A percentile compares a stretch with the other conserved stretches of the same genome.
Conservation (phyloP, 1,140 invertebrate species). For the Chionoecetes opilio region DNA sequence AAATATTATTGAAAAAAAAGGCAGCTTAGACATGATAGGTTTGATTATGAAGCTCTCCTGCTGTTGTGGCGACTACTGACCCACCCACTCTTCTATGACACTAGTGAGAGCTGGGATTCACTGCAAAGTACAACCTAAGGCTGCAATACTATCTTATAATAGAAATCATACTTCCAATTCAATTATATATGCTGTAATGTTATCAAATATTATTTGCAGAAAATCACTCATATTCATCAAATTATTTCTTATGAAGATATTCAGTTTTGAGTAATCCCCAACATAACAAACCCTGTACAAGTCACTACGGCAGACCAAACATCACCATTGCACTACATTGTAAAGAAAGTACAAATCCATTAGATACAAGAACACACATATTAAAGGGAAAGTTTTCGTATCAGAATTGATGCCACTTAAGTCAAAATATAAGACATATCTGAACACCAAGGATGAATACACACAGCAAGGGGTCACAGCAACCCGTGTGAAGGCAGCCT, state of each 20-base stretch:
- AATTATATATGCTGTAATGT: neutral
- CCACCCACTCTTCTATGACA: neutral
- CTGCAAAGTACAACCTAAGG: neutral
- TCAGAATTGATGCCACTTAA: neutral
- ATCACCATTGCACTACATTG: slow-evolving; percentile 5
- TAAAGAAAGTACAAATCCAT: neutral
- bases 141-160: neutral
- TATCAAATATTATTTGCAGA: neutral
- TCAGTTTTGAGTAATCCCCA: neutral
- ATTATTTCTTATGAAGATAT: neutral
- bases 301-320: neutral
- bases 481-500: neutral
- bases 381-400: neutral
- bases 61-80: neutral
- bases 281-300: slow-evolving; percentile 30
- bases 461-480: neutral
- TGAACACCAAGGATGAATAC: neutral
- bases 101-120: neutral
- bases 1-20: too few species aligned
- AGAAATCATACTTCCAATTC: neutral
- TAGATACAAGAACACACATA: neutral
- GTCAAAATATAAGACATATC: neutral
- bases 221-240: neutral
- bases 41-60: slow-evolving; percentile 29
- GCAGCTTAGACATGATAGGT: neutral